Conservation (phyloP, 2,113 vertebrate genomes). For the Clinocottus analis region DNA sequence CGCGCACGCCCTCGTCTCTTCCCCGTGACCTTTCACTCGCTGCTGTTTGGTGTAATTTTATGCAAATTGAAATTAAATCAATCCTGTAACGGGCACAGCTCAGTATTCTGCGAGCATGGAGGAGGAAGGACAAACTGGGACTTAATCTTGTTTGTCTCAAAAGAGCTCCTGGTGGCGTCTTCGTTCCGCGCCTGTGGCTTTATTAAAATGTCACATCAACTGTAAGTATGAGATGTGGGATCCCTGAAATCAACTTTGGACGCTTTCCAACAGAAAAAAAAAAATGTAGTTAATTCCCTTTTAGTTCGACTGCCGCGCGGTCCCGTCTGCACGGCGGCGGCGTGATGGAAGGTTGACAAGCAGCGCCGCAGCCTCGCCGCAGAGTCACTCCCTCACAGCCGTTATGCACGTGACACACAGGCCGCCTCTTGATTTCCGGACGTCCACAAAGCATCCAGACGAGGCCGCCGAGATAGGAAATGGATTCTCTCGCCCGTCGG, state of each 20-base stretch:
- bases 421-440: conserved; percentile 3
- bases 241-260: conserved; percentile 53
- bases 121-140: conserved; percentile 58
- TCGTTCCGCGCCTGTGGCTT: conserved; percentile 37
- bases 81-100: conserved; percentile 46
- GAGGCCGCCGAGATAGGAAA: conserved; percentile 6
- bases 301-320: conserved; percentile 37
- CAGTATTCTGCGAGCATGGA: conserved; percentile 42
- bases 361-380: background rate
- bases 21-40: conserved; percentile 51
- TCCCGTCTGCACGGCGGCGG: background rate
- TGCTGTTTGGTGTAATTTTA: conserved; percentile 61
- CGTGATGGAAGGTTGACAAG: background rate
- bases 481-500: conserved; percentile 56
- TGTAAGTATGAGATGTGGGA: conserved; percentile 30
- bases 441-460: background rate
- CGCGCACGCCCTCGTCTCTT: conserved; percentile 8
- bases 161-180: conserved; percentile 55
- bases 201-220: conserved; percentile 72
- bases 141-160: conserved; percentile 59
- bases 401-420: background rate
- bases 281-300: conserved; percentile 44
- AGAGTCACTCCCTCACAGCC: background rate
- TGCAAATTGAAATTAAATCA: conserved; percentile 74
- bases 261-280: background rate